Conservation (phyloP, 2,797 vertebrate species). For the Coendou prehensilis region DNA sequence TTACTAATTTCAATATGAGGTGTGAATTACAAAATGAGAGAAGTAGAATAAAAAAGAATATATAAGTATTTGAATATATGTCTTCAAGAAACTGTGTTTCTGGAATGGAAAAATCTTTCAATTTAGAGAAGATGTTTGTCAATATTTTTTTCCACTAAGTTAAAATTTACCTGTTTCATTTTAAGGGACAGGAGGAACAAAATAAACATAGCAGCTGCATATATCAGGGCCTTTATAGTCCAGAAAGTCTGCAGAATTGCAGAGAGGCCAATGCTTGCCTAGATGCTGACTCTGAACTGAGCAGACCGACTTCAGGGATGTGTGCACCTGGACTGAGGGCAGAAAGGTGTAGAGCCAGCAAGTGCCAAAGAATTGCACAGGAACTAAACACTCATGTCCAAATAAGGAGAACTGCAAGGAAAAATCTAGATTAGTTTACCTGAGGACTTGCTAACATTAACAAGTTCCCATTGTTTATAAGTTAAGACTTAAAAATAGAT, state of each 20-base stretch:
- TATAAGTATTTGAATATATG: neutral
- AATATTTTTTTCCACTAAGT: neutral
- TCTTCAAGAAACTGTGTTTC: slow-evolving; percentile 29
- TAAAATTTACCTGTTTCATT: neutral
- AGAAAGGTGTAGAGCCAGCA: neutral
- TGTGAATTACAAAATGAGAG: neutral
- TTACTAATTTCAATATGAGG: neutral
- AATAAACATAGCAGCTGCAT: neutral
- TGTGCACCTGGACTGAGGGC: neutral
- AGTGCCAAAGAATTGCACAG: neutral
- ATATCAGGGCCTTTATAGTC: neutral
- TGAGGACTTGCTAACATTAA: neutral
- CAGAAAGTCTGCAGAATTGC: neutral
- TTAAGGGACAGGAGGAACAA: neutral
- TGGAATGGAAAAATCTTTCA: neutral
- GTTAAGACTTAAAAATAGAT: neutral
- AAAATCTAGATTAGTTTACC: neutral
- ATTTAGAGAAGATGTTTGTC: neutral
- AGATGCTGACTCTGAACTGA: neutral
- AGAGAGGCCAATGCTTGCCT: neutral
- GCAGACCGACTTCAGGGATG: neutral
- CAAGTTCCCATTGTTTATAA: neutral
- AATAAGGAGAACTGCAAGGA: neutral
- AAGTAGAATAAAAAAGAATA: neutral
- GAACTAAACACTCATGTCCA: neutral